Percentiles rank a stretch among this genome's conserved stretches.
Evolutionary conservation across 2,113 vertebrate species (phyloP).

Genomic region (Nibea albiflora): DNA sequence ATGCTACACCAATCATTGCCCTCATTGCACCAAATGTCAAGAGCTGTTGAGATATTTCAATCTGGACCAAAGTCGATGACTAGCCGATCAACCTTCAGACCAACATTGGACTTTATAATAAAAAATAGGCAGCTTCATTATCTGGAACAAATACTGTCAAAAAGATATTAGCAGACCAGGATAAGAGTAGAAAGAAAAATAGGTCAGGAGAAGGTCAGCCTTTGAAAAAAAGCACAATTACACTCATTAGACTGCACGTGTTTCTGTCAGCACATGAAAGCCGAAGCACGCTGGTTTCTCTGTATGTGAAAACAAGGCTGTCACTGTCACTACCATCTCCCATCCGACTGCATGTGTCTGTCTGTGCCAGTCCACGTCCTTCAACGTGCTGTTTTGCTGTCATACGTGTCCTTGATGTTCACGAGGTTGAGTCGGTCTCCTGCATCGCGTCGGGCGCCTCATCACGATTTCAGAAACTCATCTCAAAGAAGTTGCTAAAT

Average conservation of each 20-base stretch:
- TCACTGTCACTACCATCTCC: conserved; percentile 31
- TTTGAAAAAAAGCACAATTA: conserved; percentile 33
- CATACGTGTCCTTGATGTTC: conserved; percentile 56
- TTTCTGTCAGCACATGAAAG: conserved; percentile 55
- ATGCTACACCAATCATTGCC: too few relatives aligned
- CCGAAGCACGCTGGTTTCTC: conserved; percentile 28
- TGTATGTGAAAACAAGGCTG: conserved; percentile 31
- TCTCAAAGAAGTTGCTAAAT: conserved; percentile 72
- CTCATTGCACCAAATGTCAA: neutral
- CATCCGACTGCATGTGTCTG: conserved; percentile 6
- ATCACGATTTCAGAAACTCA: conserved; percentile 56
- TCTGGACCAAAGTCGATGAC: neutral
- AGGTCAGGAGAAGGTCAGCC: conserved; percentile 16
- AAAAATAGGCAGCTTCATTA: neutral
- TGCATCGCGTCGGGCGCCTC: conserved; percentile 42
- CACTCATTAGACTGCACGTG: conserved; percentile 41
- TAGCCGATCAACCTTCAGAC: too few relatives aligned
- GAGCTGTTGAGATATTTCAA: neutral
- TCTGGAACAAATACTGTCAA: neutral
- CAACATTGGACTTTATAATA: neutral
- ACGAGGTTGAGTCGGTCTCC: conserved; percentile 46
- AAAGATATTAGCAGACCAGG: neutral
- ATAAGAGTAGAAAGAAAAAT: neutral
- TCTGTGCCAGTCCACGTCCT: conserved; percentile 38
- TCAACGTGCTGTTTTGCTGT: conserved; percentile 33